Base-by-base conservation (phyloP, 2,888 invertebrate genomes). In the Minunthozetes semirufus region DNA sequence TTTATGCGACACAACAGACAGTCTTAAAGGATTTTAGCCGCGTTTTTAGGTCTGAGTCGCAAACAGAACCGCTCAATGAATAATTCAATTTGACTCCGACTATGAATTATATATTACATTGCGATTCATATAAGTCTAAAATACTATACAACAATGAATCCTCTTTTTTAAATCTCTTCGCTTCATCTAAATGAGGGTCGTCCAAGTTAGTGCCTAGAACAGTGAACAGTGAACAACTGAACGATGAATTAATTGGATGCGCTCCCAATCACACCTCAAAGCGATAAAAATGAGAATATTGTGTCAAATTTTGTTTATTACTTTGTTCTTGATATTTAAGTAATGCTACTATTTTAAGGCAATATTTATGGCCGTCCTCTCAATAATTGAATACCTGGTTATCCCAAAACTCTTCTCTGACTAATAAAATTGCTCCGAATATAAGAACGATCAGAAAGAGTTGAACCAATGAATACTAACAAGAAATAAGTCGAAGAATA, bases 1-100 rank as follows among this genome's bases (percentile, higher is more conserved):
- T 61, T 53, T 61, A 61, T 19, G n/a, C 61, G 61, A 27, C 29
- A 61, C 61, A 61, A 61, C 61, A 29, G 61, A 29, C 29, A 53
- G 48, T 17, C 48, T 53, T 53, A n/a, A 53, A 53, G 53, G 53
- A n/a, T 53, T 53, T 53, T 19, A 8, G n/a, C 22, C 5, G 22
- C 27, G 8, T n/a, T 27, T 4, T 61, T 29, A 25, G 61, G 13
- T 61, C 22, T 33, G 5, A 9, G n/a, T 22, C 11, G 22, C 19
- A 56, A 22, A 48, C n/a, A 53, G 22, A 15, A 33, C 61, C n/a
- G 61, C 29, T 61, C 61, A 61, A 61, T 61, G 61, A 61, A 61
- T 61, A 61, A 61, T 61, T 61, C 61, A 61, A 61, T 61, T 61
- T 27, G 29, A 61, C 29, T 29, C 27, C 29, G 53, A 61, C 29